Evolutionary conservation across 2,888 invertebrate species (phyloP), one percentile per base, ranked within the genome.

Genomic region (Cerceris rybyensis): DNA sequence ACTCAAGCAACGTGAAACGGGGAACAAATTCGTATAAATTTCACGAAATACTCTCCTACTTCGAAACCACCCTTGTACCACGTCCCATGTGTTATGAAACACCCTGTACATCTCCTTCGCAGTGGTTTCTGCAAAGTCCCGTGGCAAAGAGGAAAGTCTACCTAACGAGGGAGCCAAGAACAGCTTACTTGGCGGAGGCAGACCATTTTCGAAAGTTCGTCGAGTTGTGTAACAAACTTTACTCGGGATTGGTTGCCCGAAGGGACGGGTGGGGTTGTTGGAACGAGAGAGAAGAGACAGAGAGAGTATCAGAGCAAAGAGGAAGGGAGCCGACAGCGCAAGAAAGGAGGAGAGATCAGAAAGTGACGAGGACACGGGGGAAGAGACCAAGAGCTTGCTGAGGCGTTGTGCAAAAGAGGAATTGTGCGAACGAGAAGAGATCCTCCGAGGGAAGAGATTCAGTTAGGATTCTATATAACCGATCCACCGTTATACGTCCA

Each of bases 161-260:
- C 68, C 84, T 88, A 88, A 85, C 82, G 84, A 86, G 89, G 86
- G 85, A 88, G 83, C 86, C 82, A 85, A 84, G 87, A 89, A 88
- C 88, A 87, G 86, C 86, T 86, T 86, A 86, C 86, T 87, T 86
- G 87, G 86, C 88, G 85, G 83, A 89, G 86, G 88, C 86, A 87
- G 90, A 87, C 89, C 90, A 90, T 90, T 90, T 90, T 89, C 88
- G 82, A 86, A 89, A 89, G 90, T 90, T 90, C 90, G 82, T 87
- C 88, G 89, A 91, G 91, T 91, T 91, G 91, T 91, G 89, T 91
- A 91, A 91, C 91, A 91, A 91, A 91, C 91, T 91, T 91, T 91
- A 89, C 90, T 91, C 88, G 85, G 91, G 91, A 91, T 91, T 91
- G 91, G 91, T 91, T 90, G 91, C 91, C 89, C 87, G 88, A 89